phyloP scores from a whole-genome alignment of 2,888 invertebrate genomes.

The Taenaris catops region DNA sequence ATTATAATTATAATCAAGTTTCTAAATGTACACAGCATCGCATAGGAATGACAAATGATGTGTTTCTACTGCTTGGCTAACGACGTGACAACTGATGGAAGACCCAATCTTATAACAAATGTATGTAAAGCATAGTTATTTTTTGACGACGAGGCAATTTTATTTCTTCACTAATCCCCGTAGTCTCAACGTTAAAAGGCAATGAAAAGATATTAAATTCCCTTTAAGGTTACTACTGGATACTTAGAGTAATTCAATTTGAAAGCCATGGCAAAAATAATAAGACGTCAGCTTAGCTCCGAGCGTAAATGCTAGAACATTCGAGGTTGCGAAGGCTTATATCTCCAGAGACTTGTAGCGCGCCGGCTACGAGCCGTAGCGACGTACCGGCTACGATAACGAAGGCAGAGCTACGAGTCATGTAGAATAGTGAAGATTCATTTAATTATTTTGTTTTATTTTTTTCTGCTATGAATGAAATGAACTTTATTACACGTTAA shows the following conservation, averaged over 20 bases:
- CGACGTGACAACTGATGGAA: too few relatives aligned
- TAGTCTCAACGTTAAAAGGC: slow-evolving; percentile 13
- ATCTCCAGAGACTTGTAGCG: slow-evolving; percentile 65
- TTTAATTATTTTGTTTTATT: too few relatives aligned
- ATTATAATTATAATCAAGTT: too few relatives aligned
- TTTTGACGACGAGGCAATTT: slow-evolving; percentile 7
- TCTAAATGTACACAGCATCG: too few relatives aligned
- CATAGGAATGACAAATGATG: too few relatives aligned
- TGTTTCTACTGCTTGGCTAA: too few relatives aligned
- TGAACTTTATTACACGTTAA: too few relatives aligned
- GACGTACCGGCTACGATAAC: slow-evolving; percentile 57
- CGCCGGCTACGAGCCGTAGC: slow-evolving; percentile 61
- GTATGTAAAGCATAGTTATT: too few relatives aligned
- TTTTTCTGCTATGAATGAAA: too few relatives aligned
- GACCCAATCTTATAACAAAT: too few relatives aligned
- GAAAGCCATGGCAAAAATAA: slow-evolving; percentile 55
- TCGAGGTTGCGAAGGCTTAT: slow-evolving; percentile 50
- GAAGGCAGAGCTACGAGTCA: slow-evolving; percentile 44
- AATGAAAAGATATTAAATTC: slow-evolving; percentile 20
- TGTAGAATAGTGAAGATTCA: slow-evolving; percentile 18
- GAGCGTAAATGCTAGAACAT: slow-evolving; percentile 50
- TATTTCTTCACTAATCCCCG: slow-evolving; percentile 11
- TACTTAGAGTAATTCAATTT: slow-evolving; percentile 30
- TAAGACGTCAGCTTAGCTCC: slow-evolving; percentile 51
- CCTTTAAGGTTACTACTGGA: slow-evolving; percentile 15